Evolutionary conservation across 2,888 invertebrate species (phyloP), one percentile per base, ranked within the genome.

Genomic region (Drosophila peninsularis): DNA sequence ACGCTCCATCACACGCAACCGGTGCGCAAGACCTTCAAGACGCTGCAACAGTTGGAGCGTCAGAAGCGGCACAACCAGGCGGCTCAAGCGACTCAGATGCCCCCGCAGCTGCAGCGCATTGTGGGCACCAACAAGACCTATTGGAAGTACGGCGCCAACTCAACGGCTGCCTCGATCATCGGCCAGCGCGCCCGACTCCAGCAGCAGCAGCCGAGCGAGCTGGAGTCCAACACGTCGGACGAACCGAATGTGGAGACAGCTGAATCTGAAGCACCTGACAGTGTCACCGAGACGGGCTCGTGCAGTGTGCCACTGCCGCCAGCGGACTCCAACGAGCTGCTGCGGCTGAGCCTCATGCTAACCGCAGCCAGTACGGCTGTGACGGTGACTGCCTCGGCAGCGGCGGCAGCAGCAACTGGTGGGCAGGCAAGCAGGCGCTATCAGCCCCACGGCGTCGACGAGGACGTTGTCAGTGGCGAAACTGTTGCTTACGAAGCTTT

Each of bases 401-500:
- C 75, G 63, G 63, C 76, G 36, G 70, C 78, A 67, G 72, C 69
- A 56, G 84, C 90, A 89, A 87, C 89, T 89, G 80, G 79, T 89
- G 80, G 79, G 88, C 82, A 73, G 66, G 56, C 73, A 41, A 44
- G 65, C 52, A 69, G 87, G 53, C 83, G 83, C 47, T 80, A 72
- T 30, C 80, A 75, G 52, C 55, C 67, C 17, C 67, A 57, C 58
- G 73, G 80, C 62, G 77, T 66, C 58, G 67, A 57, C 47, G 84
- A 80, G 58, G 69, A 82, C 52, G 71, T 70, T 47, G 60, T 39
- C 39, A 61, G 47, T 61, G 62, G 65, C 73, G 90, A 91, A 90
- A 91, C 90, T 90, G 90, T 90, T 90, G 90, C 90, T 81, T 91
- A 86, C 72, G 87, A 85, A 91, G 90, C 91, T 90, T 90, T 91